phyloP scores from a whole-genome alignment of 1,140 invertebrate species.

The Chrysoperla carnea region DNA sequence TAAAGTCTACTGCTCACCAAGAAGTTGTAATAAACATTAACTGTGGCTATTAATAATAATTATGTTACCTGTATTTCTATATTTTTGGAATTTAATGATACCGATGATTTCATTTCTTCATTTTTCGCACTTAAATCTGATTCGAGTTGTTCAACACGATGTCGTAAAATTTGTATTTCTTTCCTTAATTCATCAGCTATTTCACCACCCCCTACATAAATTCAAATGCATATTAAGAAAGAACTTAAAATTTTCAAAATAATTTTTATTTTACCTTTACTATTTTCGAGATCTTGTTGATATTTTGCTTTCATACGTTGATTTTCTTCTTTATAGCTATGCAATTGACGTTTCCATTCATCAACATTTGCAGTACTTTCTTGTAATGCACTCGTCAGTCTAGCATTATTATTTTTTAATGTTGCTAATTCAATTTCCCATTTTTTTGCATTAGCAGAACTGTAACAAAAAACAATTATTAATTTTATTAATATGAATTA shows the following conservation, averaged over 20 bases:
- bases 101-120: constrained; percentile 41
- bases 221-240: neutral
- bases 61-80: constrained; percentile 2
- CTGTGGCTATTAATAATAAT: too few relatives aligned
- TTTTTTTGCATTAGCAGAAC: constrained; percentile 93
- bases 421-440: constrained; percentile 96
- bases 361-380: constrained; percentile 96
- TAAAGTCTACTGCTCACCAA: too few relatives aligned
- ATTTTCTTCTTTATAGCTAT: constrained; percentile 92
- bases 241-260: neutral
- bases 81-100: neutral
- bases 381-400: constrained; percentile 86
- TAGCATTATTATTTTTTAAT: constrained; percentile 88
- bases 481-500: neutral
- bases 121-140: constrained; percentile 59
- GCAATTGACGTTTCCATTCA: constrained; percentile 94
- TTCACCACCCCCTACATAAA: constrained; percentile 21
- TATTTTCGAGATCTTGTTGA: constrained; percentile 46
- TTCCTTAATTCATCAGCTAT: constrained; percentile 25
- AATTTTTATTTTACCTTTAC: constrained; percentile 29
- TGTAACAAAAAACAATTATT: constrained; percentile 24
- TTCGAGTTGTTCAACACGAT: constrained; percentile 58
- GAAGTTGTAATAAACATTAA: too few relatives aligned
- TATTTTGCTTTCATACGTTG: constrained; percentile 66
- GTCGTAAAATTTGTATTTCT: constrained; percentile 43